Percentiles rank a stretch among this genome's conserved stretches.
These are phyloP conservation scores for Lipotes vexillifer DNA, from an alignment of 2,113 vertebrate genomes.

Conservation along the genomic window DNA sequence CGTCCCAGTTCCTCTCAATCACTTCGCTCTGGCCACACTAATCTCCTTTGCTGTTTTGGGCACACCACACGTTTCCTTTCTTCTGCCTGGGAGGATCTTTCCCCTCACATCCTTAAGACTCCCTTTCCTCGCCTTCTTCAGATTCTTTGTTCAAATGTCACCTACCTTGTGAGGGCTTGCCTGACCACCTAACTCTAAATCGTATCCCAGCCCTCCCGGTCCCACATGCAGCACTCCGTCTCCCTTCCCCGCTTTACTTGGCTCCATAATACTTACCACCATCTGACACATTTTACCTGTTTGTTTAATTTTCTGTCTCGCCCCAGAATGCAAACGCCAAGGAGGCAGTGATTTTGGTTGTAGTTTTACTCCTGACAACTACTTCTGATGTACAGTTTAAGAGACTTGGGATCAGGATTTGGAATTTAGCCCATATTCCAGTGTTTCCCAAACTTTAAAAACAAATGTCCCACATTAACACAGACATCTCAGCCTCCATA, in stretches of 20 bases:
- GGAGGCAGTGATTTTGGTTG: not conserved
- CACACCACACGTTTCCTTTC: not conserved
- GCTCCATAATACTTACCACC: not conserved
- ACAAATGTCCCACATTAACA: not conserved
- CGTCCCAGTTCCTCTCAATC: not conserved
- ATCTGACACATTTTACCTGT: not conserved
- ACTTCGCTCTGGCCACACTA: not conserved
- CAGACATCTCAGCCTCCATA: not conserved
- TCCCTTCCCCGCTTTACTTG: not conserved
- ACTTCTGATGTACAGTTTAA: not conserved
- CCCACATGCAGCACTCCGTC: too few relatives aligned
- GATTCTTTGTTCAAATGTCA: not conserved
- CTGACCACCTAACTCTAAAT: not conserved
- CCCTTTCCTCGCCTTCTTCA: not conserved
- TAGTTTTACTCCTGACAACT: not conserved
- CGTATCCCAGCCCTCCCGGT: too few relatives aligned
- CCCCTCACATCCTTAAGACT: not conserved
- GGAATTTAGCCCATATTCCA: not conserved
- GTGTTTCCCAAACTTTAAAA: not conserved
- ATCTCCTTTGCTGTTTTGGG: not conserved
- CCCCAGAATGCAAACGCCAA: not conserved
- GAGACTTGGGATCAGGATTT: not conserved
- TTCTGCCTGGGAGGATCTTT: not conserved
- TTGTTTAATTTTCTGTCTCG: not conserved
- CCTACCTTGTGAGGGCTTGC: not conserved